Percentiles rank a stretch among this genome's conserved stretches.
Conservation (phyloP, 92 coral and sea anemone genomes). For the Epizoanthus scotinus region DNA sequence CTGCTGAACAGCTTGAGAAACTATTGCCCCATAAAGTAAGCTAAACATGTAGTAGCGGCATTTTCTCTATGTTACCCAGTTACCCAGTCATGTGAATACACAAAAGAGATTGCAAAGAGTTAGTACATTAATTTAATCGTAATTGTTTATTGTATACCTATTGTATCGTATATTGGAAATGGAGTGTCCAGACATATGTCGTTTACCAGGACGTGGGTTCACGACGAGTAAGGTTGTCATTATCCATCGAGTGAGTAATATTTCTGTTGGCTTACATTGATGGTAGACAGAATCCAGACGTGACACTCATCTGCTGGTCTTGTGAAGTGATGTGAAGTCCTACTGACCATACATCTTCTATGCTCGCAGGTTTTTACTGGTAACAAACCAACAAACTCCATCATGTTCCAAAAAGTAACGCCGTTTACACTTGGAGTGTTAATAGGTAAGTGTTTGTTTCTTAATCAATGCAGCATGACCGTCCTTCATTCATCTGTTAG, state of each 20-base stretch:
- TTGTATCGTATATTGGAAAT: too few species aligned
- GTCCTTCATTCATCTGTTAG: background rate
- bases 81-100: background rate
- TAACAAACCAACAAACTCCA: conserved; percentile 93
- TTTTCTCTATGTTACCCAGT: background rate
- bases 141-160: too few species aligned
- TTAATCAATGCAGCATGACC: background rate
- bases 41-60: background rate
- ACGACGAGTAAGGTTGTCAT: too few species aligned
- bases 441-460: conserved; percentile 69
- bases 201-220: background rate
- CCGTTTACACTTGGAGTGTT: conserved; percentile 85
- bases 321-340: background rate
- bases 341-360: background rate
- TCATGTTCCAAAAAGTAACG: conserved; percentile 81
- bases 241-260: too few species aligned
- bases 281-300: too few species aligned
- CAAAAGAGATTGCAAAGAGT: background rate
- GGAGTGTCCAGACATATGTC: too few species aligned
- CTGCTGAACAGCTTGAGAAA: conserved; percentile 68
- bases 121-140: too few species aligned
- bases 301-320: background rate
- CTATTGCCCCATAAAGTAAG: conserved; percentile 88
- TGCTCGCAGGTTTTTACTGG: conserved; percentile 76
- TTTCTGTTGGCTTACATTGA: too few species aligned